Evolutionary conservation across 2,888 invertebrate genomes (phyloP).

Genomic region (Campoplex nolae): DNA sequence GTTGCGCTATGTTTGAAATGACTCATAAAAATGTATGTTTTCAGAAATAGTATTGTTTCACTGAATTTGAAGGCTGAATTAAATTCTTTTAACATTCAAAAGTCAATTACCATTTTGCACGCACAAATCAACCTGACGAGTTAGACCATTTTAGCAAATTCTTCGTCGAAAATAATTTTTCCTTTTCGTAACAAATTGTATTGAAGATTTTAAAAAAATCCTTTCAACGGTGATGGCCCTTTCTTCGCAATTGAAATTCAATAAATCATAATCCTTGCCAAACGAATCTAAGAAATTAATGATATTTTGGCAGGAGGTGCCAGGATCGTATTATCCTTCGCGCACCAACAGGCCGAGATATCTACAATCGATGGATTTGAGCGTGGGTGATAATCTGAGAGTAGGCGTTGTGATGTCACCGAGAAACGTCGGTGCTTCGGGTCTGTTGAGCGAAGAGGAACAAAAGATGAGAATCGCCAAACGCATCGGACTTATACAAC

Average conservation of each 20-base stretch:
- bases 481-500: constrained; percentile 94
- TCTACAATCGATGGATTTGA: constrained; percentile 87
- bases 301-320: constrained; percentile 84
- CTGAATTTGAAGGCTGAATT: neutral
- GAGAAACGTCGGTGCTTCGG: constrained; percentile 71
- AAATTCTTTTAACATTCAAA: neutral
- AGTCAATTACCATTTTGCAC: constrained; percentile 6
- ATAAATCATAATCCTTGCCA: neutral
- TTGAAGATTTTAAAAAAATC: neutral
- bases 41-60: neutral
- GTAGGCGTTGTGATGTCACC: constrained; percentile 78
- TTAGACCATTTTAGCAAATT: neutral
- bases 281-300: neutral
- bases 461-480: constrained; percentile 95
- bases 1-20: neutral
- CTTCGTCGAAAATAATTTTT: too few relatives aligned
- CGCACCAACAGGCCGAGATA: constrained; percentile 75
- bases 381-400: constrained; percentile 84
- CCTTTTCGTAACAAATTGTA: neutral
- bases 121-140: neutral
- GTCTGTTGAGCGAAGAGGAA: constrained; percentile 86
- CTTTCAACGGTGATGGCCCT: neutral
- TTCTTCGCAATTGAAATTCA: neutral
- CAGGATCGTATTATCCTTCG: constrained; percentile 88
- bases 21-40: neutral